A percentile compares a stretch with the other conserved stretches of the same genome.
Evolutionary conservation across 2,888 invertebrate species (phyloP).

Genomic region (Entomobrya proxima): DNA sequence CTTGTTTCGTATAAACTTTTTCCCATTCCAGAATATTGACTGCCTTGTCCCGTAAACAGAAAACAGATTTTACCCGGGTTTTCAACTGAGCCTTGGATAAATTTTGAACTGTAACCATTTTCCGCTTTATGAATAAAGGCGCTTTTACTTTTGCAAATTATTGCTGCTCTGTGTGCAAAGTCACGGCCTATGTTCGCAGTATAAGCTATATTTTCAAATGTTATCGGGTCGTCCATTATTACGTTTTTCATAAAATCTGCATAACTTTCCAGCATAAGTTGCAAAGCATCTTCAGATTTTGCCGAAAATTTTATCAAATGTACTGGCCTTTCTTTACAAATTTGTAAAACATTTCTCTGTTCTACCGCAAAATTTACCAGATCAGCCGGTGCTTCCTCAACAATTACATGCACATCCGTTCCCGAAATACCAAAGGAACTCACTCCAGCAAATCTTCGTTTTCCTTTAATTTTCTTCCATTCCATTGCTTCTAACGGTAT

Average conservation of each 20-base stretch:
- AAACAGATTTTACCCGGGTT: no score
- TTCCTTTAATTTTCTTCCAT: conserved; percentile 15
- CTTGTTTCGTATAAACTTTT: conserved; percentile 34
- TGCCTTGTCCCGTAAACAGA: conserved; percentile 56
- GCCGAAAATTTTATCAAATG: conserved; percentile 28
- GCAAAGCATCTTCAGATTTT: conserved; percentile 46
- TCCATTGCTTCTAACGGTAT: conserved; percentile 26
- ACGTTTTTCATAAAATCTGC: no score
- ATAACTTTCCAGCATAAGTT: no score
- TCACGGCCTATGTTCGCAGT: conserved; percentile 46
- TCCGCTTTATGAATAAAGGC: not conserved
- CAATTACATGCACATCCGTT: conserved; percentile 34
- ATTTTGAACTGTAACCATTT: not conserved
- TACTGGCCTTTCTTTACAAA: not conserved
- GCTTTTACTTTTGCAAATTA: not conserved
- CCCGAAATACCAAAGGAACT: conserved; percentile 55
- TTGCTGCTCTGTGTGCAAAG: conserved; percentile 39
- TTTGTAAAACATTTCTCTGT: not conserved
- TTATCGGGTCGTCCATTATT: no score
- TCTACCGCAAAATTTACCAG: no score
- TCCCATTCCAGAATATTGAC: conserved; percentile 60
- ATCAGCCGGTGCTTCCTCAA: conserved; percentile 50
- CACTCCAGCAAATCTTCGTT: conserved; percentile 28
- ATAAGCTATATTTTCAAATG: conserved; percentile 31
- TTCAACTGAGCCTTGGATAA: no score